phyloP scores from a whole-genome alignment of 2,888 invertebrate genomes.

The Zelleria hepariella region DNA sequence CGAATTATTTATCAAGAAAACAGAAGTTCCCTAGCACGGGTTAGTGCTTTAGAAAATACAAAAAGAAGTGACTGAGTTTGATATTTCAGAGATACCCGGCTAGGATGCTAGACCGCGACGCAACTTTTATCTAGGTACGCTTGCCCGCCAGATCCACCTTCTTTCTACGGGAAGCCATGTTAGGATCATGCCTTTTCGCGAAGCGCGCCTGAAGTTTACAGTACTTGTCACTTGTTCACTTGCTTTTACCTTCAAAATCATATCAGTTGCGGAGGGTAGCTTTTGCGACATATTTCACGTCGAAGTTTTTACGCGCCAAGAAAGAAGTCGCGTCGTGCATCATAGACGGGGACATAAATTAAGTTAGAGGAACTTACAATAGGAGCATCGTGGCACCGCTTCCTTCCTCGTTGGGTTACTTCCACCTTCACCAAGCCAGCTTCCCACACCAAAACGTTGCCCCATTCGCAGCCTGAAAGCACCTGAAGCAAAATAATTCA shows the following conservation, averaged over 20 bases:
- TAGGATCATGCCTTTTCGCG: not conserved
- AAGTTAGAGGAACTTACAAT: constrained; percentile 46
- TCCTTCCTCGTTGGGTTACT: constrained; percentile 79
- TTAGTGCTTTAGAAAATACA: not conserved
- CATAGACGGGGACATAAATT: too few species aligned
- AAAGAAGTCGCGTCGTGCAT: too few species aligned
- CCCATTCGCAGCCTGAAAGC: constrained; percentile 91
- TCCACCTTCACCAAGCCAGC: constrained; percentile 89
- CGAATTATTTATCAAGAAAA: not conserved
- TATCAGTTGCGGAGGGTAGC: too few species aligned
- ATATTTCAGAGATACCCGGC: too few species aligned
- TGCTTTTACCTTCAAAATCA: too few species aligned
- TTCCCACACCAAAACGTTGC: constrained; percentile 93
- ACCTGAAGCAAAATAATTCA: constrained; percentile 56
- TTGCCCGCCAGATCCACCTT: not conserved
- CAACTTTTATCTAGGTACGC: too few species aligned
- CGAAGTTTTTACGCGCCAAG: not conserved
- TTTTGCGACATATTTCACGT: too few species aligned
- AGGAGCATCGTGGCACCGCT: constrained; percentile 81
- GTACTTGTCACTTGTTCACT: too few species aligned
- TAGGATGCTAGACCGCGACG: too few species aligned
- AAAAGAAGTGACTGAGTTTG: not conserved
- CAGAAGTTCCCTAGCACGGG: too few species aligned
- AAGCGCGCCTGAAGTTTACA: too few species aligned
- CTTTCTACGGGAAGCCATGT: too few species aligned